Conservation (phyloP, 2,888 invertebrate genomes). For the Caenorhabditis sulstoni region DNA sequence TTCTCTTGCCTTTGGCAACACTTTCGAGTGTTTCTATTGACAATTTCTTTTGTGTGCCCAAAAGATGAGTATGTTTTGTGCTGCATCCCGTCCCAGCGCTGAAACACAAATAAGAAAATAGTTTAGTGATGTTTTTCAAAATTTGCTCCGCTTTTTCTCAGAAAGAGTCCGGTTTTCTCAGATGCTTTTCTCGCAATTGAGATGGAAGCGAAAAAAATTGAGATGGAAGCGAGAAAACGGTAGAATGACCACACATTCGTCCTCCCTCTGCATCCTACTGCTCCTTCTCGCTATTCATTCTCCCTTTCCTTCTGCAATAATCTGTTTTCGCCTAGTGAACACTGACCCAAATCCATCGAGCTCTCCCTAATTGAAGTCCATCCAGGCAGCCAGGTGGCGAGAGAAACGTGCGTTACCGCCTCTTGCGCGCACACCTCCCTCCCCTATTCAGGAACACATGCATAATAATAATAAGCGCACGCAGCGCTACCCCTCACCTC, state of each 20-base stretch:
- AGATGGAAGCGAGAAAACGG: conserved; percentile 10
- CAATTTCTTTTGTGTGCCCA: conserved; percentile 37
- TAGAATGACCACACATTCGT: conserved; percentile 5
- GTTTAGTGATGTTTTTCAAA: not conserved
- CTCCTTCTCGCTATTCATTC: conserved; percentile 5
- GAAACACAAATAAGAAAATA: conserved; percentile 5
- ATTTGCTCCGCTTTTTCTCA: not conserved
- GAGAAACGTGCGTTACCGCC: conserved; percentile 6
- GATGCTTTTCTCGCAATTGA: no score
- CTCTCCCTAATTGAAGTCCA: conserved; percentile 49
- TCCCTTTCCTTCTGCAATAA: conserved; percentile 34
- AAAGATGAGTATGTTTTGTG: conserved; percentile 51
- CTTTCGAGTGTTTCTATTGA: conserved; percentile 36
- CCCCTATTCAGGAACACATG: conserved; percentile 53
- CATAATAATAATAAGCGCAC: conserved; percentile 35
- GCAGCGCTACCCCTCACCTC: conserved; percentile 42
- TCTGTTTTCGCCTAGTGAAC: conserved; percentile 35
- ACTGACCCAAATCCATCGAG: conserved; percentile 12
- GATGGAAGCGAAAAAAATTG: conserved; percentile 28
- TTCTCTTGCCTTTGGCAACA: conserved; percentile 21
- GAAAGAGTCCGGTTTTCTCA: no score
- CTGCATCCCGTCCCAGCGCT: not conserved
- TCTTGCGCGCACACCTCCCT: conserved; percentile 1
- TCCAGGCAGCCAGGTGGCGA: conserved; percentile 41
- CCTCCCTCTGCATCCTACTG: not conserved